Conservation (phyloP, 2,888 invertebrate species). For the Ormyrus pomaceus region DNA sequence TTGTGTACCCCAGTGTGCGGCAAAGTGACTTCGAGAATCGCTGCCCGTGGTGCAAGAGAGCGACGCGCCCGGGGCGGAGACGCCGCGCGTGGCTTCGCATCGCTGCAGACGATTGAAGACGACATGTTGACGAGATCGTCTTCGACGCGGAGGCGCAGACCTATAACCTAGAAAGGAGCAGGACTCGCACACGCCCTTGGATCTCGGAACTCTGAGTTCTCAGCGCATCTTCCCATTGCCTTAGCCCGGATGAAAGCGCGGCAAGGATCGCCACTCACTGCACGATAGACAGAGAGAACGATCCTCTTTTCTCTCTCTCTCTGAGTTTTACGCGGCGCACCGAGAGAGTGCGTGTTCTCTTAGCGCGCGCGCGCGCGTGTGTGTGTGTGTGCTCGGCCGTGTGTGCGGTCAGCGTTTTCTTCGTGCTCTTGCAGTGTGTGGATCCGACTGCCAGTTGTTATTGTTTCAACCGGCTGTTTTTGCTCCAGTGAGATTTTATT, state of each 20-base stretch:
- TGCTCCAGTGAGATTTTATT: conserved; percentile 2
- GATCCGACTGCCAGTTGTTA: background rate
- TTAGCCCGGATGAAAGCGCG: background rate
- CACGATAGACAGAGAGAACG: conserved; percentile 18
- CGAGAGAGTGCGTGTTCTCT: conserved; percentile 36
- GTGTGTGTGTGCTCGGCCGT: conserved; percentile 13
- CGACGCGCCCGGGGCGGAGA: background rate
- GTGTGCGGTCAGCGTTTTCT: conserved; percentile 2
- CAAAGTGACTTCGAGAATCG: too few species aligned
- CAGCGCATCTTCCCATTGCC: too few species aligned
- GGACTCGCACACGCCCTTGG: background rate
- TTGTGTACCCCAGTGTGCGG: too few species aligned
- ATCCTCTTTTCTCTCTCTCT: background rate
- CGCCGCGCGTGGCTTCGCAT: conserved; percentile 11
- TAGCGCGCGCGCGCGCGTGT: background rate
- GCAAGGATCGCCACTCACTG: conserved; percentile 34
- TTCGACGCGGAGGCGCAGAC: conserved; percentile 22
- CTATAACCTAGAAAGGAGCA: conserved; percentile 30
- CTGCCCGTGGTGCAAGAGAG: too few species aligned
- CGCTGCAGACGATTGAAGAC: conserved; percentile 4
- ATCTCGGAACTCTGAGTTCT: too few species aligned
- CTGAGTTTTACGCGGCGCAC: conserved; percentile 25
- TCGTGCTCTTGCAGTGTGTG: background rate
- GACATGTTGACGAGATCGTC: conserved; percentile 5
- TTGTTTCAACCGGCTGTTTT: background rate